A percentile compares a stretch with the other conserved stretches of the same genome.
Evolutionary conservation across 2,888 invertebrate species (phyloP).

Genomic region (Netelia fuscicornis): DNA sequence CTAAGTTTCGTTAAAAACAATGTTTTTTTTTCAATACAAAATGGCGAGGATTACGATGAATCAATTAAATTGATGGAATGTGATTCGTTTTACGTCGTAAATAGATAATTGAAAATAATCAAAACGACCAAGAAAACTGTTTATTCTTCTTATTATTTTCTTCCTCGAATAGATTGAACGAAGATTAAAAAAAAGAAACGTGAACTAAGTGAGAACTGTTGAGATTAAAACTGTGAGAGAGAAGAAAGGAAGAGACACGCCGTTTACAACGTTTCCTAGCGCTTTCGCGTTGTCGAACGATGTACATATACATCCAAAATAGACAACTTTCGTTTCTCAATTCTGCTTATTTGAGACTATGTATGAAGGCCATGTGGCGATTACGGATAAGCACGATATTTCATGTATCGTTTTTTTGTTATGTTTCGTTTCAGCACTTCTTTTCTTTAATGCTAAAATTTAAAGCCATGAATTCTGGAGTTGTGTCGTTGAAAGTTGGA

Average conservation of each 20-base stretch:
- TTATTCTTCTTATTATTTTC: conserved; percentile 43
- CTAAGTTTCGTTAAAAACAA: not conserved
- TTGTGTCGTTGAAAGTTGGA: conserved; percentile 81
- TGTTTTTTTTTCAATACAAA: not conserved
- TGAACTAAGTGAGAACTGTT: conserved; percentile 28
- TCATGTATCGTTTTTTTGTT: conserved; percentile 34
- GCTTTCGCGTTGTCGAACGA: conserved; percentile 17
- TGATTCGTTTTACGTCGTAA: not conserved
- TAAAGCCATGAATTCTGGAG: conserved; percentile 75
- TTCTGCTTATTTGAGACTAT: conserved; percentile 4
- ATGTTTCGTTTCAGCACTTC: conserved; percentile 19
- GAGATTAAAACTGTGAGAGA: conserved; percentile 11
- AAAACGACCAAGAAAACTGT: conserved; percentile 42
- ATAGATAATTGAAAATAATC: conserved; percentile 30
- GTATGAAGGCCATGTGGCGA: conserved; percentile 43
- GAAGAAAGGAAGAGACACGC: not conserved
- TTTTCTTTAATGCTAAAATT: conserved; percentile 50
- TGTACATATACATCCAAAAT: conserved; percentile 17
- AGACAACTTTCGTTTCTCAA: conserved; percentile 17
- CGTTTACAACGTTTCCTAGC: not conserved
- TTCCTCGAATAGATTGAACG: conserved; percentile 28
- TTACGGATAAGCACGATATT: conserved; percentile 29
- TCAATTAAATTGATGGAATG: conserved; percentile 15
- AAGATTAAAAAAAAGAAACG: conserved; percentile 36
- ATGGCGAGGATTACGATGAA: not conserved